These are phyloP conservation scores for Agapornis roseicollis DNA, from an alignment of 2,113 vertebrate species.

Conservation along the genomic window DNA sequence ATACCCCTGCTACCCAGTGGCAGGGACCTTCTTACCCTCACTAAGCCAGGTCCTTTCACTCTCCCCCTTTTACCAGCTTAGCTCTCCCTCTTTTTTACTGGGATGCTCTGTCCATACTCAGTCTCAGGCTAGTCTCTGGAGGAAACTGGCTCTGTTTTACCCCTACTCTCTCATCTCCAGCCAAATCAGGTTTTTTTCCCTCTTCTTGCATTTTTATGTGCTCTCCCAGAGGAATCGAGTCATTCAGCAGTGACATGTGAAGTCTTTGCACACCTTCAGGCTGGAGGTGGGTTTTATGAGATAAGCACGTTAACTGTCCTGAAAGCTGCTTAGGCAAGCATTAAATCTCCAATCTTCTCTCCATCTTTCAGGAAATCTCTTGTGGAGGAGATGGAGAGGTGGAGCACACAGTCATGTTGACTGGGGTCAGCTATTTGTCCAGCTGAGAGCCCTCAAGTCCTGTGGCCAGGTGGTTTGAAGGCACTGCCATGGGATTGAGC, in stretches of 20 bases:
- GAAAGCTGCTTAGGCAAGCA: constrained; percentile 60
- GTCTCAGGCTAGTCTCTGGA: not conserved
- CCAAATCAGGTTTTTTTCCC: not conserved
- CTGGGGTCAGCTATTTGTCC: not conserved
- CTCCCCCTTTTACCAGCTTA: not conserved
- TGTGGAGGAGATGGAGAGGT: constrained; percentile 25
- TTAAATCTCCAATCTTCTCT: constrained; percentile 58
- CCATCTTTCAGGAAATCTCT: constrained; percentile 10
- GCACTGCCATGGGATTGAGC: not conserved
- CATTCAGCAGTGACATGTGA: constrained; percentile 1
- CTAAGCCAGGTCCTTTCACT: not conserved
- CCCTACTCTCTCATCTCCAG: not conserved
- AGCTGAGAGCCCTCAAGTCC: not conserved
- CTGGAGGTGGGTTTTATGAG: constrained; percentile 9
- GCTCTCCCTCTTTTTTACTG: not conserved
- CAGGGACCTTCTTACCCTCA: not conserved
- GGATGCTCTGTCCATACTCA: not conserved
- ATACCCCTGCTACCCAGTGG: accelerated
- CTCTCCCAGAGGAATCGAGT: not conserved
- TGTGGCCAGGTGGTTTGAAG: not conserved
- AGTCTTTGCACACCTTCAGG: not conserved
- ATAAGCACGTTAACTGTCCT: constrained; percentile 51
- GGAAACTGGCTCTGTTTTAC: not conserved
- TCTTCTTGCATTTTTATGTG: not conserved
- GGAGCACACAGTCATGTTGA: not conserved